Base-by-base conservation (phyloP, 2,113 vertebrate species). In the Nothocercus julius region DNA sequence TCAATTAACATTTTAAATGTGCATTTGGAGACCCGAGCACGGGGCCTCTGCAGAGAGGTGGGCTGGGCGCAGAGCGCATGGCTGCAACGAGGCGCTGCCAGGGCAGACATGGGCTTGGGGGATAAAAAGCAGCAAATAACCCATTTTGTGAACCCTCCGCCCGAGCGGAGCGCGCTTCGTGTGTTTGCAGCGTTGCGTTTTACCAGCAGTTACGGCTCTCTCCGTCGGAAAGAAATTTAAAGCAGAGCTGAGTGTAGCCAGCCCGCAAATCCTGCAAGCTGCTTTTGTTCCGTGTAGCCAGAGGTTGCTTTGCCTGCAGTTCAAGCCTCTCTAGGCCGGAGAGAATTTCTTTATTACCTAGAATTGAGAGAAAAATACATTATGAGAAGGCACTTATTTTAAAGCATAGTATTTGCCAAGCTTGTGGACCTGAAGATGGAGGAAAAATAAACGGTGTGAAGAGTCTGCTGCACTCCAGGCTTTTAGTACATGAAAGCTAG, bases 1-100 rank as follows among this genome's bases (percentile, higher is more conserved):
- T 96, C 91, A 96, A 91, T 97, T 97, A 97, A 93, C 94, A 87
- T 93, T 95, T 95, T 93, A 95, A 96, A 76, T 78, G 13, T 32
- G 38, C 64, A 67, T 87, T 93, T 92, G 70, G 89, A 87, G 89
- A 93, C 10, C 38, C 70, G 34, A 9, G 9, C 83, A 27, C 1
- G 0, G 54, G 49, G 38, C 61, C 56, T 89, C 9, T 0, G 13
- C 56, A 76, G 91, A 70, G 66, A 86, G 94, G 92, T 81, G 91
- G 66, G 68, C 88, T 80, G 3, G 2, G 36, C 38, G n/a, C 42
- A 79, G 89, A 92, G 72, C 58, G 25, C 1, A 0, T 59, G 69
- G 70, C 78, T 79, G 87, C 61, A 1, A 3, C 76, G 32, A 27
- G 8, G 34, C 70, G 69, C 85, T 91, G 78, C 84, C 5, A 2